Conservation (phyloP, 2,888 invertebrate species). For the Mimumesa dahlbomi region DNA sequence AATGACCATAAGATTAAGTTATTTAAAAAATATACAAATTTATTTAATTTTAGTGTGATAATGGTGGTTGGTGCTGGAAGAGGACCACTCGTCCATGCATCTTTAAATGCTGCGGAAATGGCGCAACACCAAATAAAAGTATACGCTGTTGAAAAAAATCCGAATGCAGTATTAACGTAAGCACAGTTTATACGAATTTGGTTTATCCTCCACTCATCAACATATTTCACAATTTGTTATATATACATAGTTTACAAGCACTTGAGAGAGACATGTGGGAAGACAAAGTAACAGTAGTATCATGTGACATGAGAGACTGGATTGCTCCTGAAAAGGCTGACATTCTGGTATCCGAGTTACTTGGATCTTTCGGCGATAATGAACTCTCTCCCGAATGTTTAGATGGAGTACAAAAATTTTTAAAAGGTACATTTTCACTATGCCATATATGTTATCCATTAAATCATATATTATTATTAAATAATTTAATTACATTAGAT, state of each 20-base stretch:
- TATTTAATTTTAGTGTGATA: constrained; percentile 80
- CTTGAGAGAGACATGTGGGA: constrained; percentile 90
- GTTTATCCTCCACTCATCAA: not conserved
- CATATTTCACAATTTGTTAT: constrained; percentile 14
- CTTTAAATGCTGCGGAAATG: constrained; percentile 89
- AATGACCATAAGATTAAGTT: constrained; percentile 60
- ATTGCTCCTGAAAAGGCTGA: constrained; percentile 93
- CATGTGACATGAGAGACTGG: constrained; percentile 93
- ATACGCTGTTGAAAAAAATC: constrained; percentile 99
- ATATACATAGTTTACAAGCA: constrained; percentile 83
- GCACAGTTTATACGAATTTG: constrained; percentile 22
- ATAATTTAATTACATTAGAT: constrained; percentile 77
- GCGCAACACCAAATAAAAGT: constrained; percentile 89
- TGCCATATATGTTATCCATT: not conserved
- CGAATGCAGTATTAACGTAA: constrained; percentile 93
- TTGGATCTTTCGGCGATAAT: constrained; percentile 99
- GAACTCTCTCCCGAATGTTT: constrained; percentile 99
- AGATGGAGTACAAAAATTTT: constrained; percentile 94
- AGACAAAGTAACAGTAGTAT: constrained; percentile 88
- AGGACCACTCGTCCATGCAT: constrained; percentile 96
- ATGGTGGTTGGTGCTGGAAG: constrained; percentile 97
- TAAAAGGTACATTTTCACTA: constrained; percentile 82
- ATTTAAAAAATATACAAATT: constrained; percentile 10
- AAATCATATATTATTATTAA: not conserved
- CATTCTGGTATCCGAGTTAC: constrained; percentile 96